A percentile compares a stretch with the other conserved stretches of the same genome.
Conservation (phyloP, 2,797 vertebrate genomes). For the Cyprinodon diabolis region DNA sequence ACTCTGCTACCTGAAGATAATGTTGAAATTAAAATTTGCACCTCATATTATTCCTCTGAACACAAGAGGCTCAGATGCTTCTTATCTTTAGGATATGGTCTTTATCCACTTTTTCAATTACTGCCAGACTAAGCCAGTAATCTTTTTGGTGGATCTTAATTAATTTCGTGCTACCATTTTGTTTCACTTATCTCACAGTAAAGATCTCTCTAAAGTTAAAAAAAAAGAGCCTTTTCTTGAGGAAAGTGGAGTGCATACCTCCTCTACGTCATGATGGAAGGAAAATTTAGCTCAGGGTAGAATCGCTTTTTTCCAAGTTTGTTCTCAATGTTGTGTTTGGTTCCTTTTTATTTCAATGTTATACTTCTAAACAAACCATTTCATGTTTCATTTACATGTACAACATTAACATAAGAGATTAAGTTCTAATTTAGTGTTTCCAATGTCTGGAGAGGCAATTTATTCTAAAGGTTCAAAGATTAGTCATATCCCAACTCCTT, state of each 20-base stretch:
- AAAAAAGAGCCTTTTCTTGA: conserved; percentile 36
- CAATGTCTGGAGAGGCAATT: neutral
- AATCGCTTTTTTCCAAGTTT: neutral
- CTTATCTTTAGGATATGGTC: conserved; percentile 61
- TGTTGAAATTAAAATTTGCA: conserved; percentile 35
- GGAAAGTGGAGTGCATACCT: conserved; percentile 49
- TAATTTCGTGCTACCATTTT: conserved; percentile 74
- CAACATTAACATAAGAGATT: neutral
- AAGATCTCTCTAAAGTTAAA: conserved; percentile 59
- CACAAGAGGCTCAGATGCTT: conserved; percentile 43
- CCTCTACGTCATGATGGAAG: neutral
- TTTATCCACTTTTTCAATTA: conserved; percentile 72
- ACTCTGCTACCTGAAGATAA: neutral
- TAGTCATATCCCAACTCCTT: neutral
- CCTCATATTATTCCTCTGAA: conserved; percentile 47
- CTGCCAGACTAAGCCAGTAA: conserved; percentile 72
- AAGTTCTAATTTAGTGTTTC: neutral
- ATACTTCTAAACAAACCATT: neutral
- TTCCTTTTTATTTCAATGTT: neutral
- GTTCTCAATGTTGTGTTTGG: neutral
- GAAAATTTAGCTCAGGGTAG: neutral
- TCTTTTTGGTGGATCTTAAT: conserved; percentile 78
- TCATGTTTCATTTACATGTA: neutral
- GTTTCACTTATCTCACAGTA: conserved; percentile 62
- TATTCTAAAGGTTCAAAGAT: neutral